Evolutionary conservation across 2,888 invertebrate species (phyloP).

Genomic region (Eurytoma adleriae): DNA sequence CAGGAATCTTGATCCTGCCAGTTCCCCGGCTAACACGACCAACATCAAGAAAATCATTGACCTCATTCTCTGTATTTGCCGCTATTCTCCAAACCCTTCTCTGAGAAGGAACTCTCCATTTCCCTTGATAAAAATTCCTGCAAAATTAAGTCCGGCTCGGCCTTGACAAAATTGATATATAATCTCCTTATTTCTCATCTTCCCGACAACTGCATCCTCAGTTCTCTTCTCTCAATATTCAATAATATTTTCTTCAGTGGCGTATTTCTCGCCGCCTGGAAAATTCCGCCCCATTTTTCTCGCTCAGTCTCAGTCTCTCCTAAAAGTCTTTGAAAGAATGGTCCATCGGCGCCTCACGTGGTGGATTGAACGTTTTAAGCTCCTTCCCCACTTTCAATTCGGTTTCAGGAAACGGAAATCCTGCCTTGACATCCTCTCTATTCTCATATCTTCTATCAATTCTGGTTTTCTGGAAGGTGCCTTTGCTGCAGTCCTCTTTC

Average conservation of each 20-base stretch:
- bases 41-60: background rate
- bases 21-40: background rate
- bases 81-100: background rate
- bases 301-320: background rate
- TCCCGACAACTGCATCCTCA: background rate
- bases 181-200: background rate
- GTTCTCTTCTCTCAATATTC: background rate
- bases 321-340: background rate
- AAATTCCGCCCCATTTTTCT: conserved; percentile 5
- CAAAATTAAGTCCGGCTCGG: background rate
- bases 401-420: background rate
- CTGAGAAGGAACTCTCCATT: background rate
- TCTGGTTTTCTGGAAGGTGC: background rate
- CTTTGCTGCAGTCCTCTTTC: background rate
- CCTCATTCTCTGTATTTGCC: background rate
- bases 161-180: background rate
- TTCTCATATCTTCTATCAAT: background rate
- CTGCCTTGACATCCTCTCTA: background rate
- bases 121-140: background rate
- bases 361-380: background rate
- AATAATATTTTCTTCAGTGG: background rate
- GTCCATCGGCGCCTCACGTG: background rate
- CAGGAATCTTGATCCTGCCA: background rate
- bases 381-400: background rate
- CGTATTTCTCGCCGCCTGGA: background rate